Base-by-base conservation (phyloP, 2,797 vertebrate genomes). In the Iguana delicatissima region DNA sequence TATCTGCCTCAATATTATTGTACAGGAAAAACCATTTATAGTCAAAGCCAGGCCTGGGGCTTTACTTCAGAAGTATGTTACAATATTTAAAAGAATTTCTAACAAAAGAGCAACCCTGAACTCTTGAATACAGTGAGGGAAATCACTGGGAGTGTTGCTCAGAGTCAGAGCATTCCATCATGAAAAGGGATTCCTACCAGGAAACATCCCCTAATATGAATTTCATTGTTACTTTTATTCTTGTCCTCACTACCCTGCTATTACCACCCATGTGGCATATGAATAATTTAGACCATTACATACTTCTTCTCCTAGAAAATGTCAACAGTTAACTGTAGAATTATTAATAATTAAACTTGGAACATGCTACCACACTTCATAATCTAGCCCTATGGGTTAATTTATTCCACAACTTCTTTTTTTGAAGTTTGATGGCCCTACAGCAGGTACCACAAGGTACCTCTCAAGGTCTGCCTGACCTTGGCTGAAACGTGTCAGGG, bases 221-320 rank as follows among this genome's bases (percentile, higher is more conserved):
- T 93, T 93, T 92, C 89, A 92, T 84, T 92, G 55, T 74, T 86
- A 52, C 29, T 85, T 46, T 35, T 86, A 91, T 88, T 84, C 42
- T 79, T 92, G 42, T 46, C 92, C 42, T 3, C 32, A 8, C 69
- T 50, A 1, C 42, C 20, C 50, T 94, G 87, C 84, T 91, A 84
- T 92, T 69, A 90, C 14, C 52, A 84, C 38, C 77, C 91, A 90
- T 91, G 91, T 64, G 80, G 4, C 74, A 89, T 95, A 93, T 94
- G 89, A 95, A 95, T 96, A 92, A 96, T 95, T 93, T 92, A 95
- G 69, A 89, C 84, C 24, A 55, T 62, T 79, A 83, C 84, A 85
- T n/a, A 90, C 90, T 92, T 92, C 84, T 87, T 88, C 91, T 91
- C 89, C 81, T 80, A 95, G 84, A 94, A 95, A 94, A 91, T 90